Evolutionary conservation across 2,113 vertebrate species (phyloP), one percentile per base, ranked within the genome.

Genomic region (Corythornis vintsioides): DNA sequence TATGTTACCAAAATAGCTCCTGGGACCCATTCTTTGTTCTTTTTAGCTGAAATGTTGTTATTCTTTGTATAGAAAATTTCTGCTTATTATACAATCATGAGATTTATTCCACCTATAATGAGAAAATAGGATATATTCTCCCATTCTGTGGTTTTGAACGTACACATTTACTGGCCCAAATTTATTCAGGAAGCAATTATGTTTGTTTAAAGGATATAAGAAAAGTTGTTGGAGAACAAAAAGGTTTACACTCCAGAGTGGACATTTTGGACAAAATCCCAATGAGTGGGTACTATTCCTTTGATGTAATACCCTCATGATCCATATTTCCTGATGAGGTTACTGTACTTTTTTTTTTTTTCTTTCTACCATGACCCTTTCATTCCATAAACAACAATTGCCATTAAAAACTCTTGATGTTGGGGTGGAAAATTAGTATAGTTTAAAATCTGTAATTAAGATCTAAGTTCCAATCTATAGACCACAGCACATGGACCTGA

Each of bases 361-460:
- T 76, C 38, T 76, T 77, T 40, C 50, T 18, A 55, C 53, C 22
- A 7, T 17, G 17, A 31, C 33, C 47, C 13, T 94, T 83, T 17
- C 21, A 2, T 95, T 93, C 79, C 20, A 52, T 88, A 74, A 93
- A 87, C 74, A 84, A 35, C 1, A 2, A 82, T 70, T 65, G n/a
- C 7, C 38, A 76, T 72, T 86, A 61, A n/a, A 88, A 12, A 15
- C 13, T 31, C 50, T 93, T 87, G 45, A 86, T 65, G 86, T 9
- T 73, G 43, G 45, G 75, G 18, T 76, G n/a, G 59, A 76, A 95
- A 93, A 90, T 85, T 28, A 91, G 47, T 29, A 26, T 56, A 26
- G 47, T 59, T 87, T 76, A 63, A 85, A 85, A 96, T 87, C 84
- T 92, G 7, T 88, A 94, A 96, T 96, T 96, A 95, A 88, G 29